Conservation (phyloP, 2,888 invertebrate genomes). For the Arenicola marina region DNA sequence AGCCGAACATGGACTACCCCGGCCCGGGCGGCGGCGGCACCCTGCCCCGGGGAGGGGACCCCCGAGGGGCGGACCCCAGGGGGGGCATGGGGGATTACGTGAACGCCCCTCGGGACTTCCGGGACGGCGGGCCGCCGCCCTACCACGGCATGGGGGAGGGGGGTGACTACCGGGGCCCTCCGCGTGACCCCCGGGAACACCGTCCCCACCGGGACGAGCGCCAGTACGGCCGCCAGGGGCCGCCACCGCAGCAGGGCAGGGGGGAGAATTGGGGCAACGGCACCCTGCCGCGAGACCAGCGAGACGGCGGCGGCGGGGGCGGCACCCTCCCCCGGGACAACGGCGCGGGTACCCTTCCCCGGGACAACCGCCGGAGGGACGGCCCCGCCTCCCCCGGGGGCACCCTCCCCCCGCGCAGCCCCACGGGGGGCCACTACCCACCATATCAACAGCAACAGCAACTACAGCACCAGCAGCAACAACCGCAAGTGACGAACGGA, state of each 20-base stretch:
- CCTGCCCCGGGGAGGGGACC: not conserved
- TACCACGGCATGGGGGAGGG: too few relatives aligned
- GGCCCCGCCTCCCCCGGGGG: not conserved
- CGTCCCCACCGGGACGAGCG: conserved; percentile 20
- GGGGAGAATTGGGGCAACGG: not conserved
- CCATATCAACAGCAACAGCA: conserved; percentile 9
- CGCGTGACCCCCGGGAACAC: conserved; percentile 24
- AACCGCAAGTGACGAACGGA: not conserved
- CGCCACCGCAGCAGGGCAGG: conserved; percentile 9
- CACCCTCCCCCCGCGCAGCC: conserved; percentile 14
- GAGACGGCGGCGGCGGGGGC: not conserved
- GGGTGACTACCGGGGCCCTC: too few relatives aligned
- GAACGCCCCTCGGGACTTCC: not conserved
- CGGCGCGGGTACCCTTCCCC: conserved; percentile 7
- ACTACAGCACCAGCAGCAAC: conserved; percentile 4
- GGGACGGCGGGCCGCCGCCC: not conserved
- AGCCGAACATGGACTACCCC: too few relatives aligned
- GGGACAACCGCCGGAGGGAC: not conserved
- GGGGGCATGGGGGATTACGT: too few relatives aligned
- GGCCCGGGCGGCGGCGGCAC: too few relatives aligned
- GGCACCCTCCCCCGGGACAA: not conserved
- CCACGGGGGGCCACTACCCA: conserved; percentile 20
- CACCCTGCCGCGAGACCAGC: not conserved
- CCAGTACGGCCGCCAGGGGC: conserved; percentile 17
- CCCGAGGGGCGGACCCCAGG: not conserved